Conservation (phyloP, 2,797 vertebrate genomes). For the Tiaroga cobitis region DNA sequence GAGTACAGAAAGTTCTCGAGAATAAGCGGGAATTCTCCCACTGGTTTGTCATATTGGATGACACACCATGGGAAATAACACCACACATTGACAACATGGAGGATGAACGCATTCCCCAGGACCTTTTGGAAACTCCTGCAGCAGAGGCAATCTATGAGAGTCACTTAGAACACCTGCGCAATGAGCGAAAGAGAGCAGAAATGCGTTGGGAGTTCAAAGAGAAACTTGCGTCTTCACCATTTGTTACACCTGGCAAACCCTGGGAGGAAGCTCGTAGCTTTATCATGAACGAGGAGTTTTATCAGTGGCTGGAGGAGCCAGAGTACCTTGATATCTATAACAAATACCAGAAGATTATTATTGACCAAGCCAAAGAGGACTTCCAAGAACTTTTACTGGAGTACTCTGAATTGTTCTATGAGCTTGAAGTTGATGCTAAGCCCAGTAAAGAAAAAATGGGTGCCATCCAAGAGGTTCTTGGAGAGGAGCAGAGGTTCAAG, state of each 20-base stretch:
- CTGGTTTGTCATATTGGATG: conserved; percentile 94
- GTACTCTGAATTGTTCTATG: conserved; percentile 97
- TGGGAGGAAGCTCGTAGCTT: conserved; percentile 98
- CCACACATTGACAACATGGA: conserved; percentile 89
- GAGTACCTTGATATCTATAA: conserved; percentile 94
- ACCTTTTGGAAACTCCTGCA: conserved; percentile 87
- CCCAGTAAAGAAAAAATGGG: conserved; percentile 99
- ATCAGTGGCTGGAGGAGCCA: conserved; percentile 91
- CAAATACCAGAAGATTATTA: conserved; percentile 94
- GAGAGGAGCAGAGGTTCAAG: conserved; percentile 95
- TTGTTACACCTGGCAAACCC: conserved; percentile 94
- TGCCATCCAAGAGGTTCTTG: conserved; percentile 93
- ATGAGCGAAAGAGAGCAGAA: conserved; percentile 87
- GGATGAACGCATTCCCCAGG: conserved; percentile 91
- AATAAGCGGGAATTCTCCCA: conserved; percentile 89
- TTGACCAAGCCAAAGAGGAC: conserved; percentile 94
- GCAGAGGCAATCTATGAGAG: conserved; percentile 85
- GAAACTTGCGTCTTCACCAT: conserved; percentile 88
- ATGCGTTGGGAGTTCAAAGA: conserved; percentile 92
- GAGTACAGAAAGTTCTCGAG: conserved; percentile 90
- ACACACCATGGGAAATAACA: conserved; percentile 94
- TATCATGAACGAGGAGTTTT: conserved; percentile 97
- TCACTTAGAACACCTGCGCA: conserved; percentile 88
- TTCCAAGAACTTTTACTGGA: conserved; percentile 97
- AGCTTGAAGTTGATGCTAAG: conserved; percentile 95